Base-by-base conservation (phyloP, 2,113 vertebrate genomes). In the Melanerpes formicivorus region DNA sequence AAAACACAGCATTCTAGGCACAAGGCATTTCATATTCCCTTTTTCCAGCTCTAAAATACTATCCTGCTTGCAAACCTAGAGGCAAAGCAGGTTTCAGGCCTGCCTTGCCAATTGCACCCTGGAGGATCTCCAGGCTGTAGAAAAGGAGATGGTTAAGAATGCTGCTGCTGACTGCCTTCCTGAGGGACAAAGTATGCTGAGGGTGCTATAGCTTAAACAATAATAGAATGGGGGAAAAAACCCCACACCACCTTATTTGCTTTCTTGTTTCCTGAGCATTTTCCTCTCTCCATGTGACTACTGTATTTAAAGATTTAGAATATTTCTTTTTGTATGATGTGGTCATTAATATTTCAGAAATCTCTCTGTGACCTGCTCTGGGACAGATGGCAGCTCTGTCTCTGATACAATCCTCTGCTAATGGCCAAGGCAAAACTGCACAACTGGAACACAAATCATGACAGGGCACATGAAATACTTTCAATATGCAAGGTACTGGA, bases 261-360 rank as follows among this genome's bases (percentile, higher is more conserved):
- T 44, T 44, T 63, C 17, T 10, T 84, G 46, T 62, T 79, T 95
- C 76, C 63, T 42, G 48, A 90, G n/a, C 19, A 64, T 74, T 80
- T 70, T 66, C 26, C 23, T 70, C 40, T 63, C 48, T 79, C 27
- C 37, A 23, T 3, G 2, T 30, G 40, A 85, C 22, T 87, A 60
- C 9, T 60, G 25, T 73, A 83, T 84, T 72, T 93, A 87, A 92
- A 90, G 64, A 84, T 73, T 55, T 32, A 64, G 78, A 93, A 37
- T 90, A 64, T 70, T 90, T 83, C 37, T 62, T 86, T 88, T 72
- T 73, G 48, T 69, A 60, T 56, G 80, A 86, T 22, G 34, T 27
- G 48, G 58, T 83, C 71, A 88, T 40, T 84, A 94, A 81, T 86
- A 89, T 90, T 91, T 90, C 63, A 88, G 69, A 92, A 65, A 90